Percentiles rank a stretch among this genome's conserved stretches.
phyloP scores from a whole-genome alignment of 2,888 invertebrate genomes.

The Rhyacophila evoluta region DNA sequence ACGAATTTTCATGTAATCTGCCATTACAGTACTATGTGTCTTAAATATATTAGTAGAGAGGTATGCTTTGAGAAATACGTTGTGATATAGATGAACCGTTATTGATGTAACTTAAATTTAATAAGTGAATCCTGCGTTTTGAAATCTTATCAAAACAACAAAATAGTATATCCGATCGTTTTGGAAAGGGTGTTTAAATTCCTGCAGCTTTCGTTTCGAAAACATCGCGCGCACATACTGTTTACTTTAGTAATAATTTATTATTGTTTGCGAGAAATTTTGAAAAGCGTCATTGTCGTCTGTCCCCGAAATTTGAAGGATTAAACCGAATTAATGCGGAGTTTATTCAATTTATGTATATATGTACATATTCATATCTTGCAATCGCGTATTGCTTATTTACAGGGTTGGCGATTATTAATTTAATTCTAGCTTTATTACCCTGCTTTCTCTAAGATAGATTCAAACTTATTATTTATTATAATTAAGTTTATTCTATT shows the following conservation, averaged over 20 bases:
- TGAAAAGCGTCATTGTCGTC: constrained; percentile 12
- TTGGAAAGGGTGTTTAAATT: background rate
- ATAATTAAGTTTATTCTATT: too few relatives aligned
- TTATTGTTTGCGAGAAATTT: constrained; percentile 14
- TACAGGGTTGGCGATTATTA: background rate
- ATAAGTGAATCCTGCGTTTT: too few relatives aligned
- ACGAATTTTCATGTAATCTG: too few relatives aligned
- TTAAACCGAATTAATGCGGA: constrained; percentile 27
- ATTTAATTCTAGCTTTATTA: too few relatives aligned
- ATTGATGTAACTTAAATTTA: too few relatives aligned
- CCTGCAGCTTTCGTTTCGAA: background rate
- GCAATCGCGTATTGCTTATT: background rate
- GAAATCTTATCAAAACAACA: too few relatives aligned
- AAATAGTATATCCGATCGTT: background rate
- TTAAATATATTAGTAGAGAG: too few relatives aligned
- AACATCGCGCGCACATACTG: background rate
- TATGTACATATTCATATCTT: constrained; percentile 8
- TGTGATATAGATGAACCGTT: too few relatives aligned
- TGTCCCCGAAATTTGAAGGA: constrained; percentile 29
- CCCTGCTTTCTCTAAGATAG: too few relatives aligned
- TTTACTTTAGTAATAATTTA: constrained; percentile 9
- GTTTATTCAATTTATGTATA: constrained; percentile 8
- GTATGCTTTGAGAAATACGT: too few relatives aligned
- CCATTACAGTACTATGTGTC: too few relatives aligned
- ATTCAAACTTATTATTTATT: too few relatives aligned